Evolutionary conservation across 37 sponge, comb jelly and placozoan genomes (phyloP), one percentile per base, ranked within the genome.

Genomic region (Axinella damicornis): DNA sequence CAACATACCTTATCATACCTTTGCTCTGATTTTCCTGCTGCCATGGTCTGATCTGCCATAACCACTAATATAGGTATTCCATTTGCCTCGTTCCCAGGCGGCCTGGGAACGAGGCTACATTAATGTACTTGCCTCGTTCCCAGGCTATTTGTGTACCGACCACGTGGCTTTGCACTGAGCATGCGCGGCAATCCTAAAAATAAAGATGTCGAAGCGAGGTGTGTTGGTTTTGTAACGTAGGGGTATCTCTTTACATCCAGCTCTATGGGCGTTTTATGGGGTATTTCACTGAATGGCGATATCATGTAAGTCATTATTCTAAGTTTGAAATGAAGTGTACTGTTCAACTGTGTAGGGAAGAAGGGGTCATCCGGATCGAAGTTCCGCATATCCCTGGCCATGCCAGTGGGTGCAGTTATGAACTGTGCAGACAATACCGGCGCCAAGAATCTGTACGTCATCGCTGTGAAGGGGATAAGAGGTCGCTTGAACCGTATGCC

Each of bases 371-470:
- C 94, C 39, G 97, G 97, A 33, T 83, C 99, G 34, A 99, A 96
- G 86, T 99, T 99, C 65, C 91, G 96, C 35, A 89, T 99, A 4
- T 96, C 99, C 15, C 94, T 96, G 27, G 99, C 90, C 82, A 85
- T 99, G 0, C 99, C 99, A 0, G 99, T 99, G 33, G 99, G 97
- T 24, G 99, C 99, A 0, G 95, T 97, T 0, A 93, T 99, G 73
- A 99, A 99, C 90, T 99, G 99, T 82, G 99, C 99, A 0, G 99
- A 99, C 83, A 99, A 99, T 90, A 99, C 99, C 39, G 99, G 99
- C 15, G 99, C 97, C 22, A 99, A 99, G 92, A 99, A 96, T 78
- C 88, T 99, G 52, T 96, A 94, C 80, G 80, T 99, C 18, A 99
- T 99, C 57, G 89, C 99, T 37, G 97, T 99, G 17, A 92, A 95